A percentile compares a stretch with the other conserved stretches of the same genome.
Conservation (phyloP, 2,797 vertebrate species). For the Meda fulgida region DNA sequence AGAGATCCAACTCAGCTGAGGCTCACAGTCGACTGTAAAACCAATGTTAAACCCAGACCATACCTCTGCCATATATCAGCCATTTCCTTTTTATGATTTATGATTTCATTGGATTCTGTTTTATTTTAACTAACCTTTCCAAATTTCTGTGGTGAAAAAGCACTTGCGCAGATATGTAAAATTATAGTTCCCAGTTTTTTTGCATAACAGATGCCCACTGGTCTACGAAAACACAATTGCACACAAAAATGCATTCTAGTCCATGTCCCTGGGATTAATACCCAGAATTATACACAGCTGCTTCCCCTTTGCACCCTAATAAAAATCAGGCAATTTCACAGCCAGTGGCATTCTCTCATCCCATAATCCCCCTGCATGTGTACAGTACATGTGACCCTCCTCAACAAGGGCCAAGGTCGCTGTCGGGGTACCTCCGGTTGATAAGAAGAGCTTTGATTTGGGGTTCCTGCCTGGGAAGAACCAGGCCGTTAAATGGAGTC, state of each 20-base stretch:
- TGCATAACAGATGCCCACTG: background rate
- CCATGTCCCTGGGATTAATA: conserved; percentile 74
- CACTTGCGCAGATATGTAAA: background rate
- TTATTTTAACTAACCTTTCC: background rate
- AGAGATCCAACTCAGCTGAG: conserved; percentile 67
- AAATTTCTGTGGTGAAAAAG: conserved; percentile 4
- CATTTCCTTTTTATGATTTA: background rate
- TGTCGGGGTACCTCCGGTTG: conserved; percentile 64
- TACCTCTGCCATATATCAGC: background rate
- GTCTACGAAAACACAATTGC: conserved; percentile 35
- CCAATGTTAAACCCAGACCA: conserved; percentile 33
- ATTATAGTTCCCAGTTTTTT: background rate
- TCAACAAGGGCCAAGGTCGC: conserved; percentile 65
- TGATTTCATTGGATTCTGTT: background rate
- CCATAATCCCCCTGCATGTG: conserved; percentile 75
- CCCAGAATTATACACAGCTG: conserved; percentile 80
- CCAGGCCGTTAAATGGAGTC: conserved; percentile 25
- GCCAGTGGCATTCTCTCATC: conserved; percentile 81
- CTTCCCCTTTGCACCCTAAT: conserved; percentile 75
- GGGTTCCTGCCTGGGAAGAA: conserved; percentile 32
- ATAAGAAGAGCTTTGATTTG: conserved; percentile 49
- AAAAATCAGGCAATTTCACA: conserved; percentile 84
- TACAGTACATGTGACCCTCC: conserved; percentile 73
- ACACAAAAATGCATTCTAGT: conserved; percentile 53
- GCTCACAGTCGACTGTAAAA: conserved; percentile 62